A percentile compares a stretch with the other conserved stretches of the same genome.
These are phyloP conservation scores for Alligator sinensis DNA, from an alignment of 2,113 vertebrate species.

Conservation along the genomic window DNA sequence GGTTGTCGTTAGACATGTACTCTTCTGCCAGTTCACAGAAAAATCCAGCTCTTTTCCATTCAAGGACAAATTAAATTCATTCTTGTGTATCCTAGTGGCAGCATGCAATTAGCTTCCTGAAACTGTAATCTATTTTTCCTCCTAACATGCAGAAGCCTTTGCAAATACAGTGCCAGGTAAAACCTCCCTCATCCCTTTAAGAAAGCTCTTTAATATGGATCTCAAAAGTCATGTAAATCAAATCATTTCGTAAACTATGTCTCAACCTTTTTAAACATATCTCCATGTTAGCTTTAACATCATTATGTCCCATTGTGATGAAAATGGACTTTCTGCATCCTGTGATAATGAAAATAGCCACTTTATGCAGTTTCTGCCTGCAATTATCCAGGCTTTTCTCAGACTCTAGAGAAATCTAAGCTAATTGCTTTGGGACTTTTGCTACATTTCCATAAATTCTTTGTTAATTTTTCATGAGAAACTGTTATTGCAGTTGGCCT, in stretches of 20 bases:
- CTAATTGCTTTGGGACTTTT: constrained; percentile 87
- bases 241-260: constrained; percentile 71
- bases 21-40: constrained; percentile 47
- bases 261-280: constrained; percentile 73
- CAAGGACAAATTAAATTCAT: constrained; percentile 72
- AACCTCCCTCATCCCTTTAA: background rate
- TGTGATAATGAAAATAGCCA: constrained; percentile 84
- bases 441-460: constrained; percentile 86
- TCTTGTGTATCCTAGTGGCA: constrained; percentile 58
- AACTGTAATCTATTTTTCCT: constrained; percentile 39
- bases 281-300: constrained; percentile 78
- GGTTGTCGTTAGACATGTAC: constrained; percentile 54
- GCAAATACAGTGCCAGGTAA: constrained; percentile 42
- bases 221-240: constrained; percentile 70
- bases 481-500: constrained; percentile 81
- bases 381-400: constrained; percentile 84
- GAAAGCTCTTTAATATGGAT: constrained; percentile 56
- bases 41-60: constrained; percentile 39
- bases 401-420: constrained; percentile 84
- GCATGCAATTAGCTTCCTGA: constrained; percentile 66
- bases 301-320: constrained; percentile 83
- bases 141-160: constrained; percentile 23
- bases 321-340: constrained; percentile 83
- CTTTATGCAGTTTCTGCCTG: constrained; percentile 81
- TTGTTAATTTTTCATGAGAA: constrained; percentile 88